Evolutionary conservation across 2,888 invertebrate species (phyloP).

Genomic region (Andrena minutula): DNA sequence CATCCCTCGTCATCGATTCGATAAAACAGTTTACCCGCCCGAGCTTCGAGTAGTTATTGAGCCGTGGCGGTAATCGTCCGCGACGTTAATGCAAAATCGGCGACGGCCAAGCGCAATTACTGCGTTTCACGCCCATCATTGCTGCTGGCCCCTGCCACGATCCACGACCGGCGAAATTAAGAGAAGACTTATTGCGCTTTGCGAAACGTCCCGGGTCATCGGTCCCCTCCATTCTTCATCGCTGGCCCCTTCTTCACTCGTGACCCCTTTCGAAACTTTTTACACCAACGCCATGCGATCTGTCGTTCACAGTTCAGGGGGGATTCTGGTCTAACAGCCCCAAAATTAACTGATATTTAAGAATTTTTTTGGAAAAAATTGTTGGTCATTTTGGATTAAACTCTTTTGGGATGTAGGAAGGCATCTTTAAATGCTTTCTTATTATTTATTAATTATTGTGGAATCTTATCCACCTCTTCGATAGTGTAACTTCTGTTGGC

Average conservation of each 20-base stretch:
- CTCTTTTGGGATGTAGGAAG: too few relatives aligned
- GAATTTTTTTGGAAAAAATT: too few relatives aligned
- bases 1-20: background rate
- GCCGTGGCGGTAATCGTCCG: conserved; percentile 48
- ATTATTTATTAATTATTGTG: too few relatives aligned
- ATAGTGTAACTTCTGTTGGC: too few relatives aligned
- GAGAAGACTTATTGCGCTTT: conserved; percentile 65
- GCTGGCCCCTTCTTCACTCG: background rate
- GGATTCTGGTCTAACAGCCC: too few relatives aligned
- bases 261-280: conserved; percentile 49
- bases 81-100: conserved; percentile 53
- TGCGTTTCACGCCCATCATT: conserved; percentile 64
- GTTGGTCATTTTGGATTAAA: too few relatives aligned
- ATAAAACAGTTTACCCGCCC: background rate
- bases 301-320: conserved; percentile 1
- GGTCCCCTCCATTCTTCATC: conserved; percentile 40
- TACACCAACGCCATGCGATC: background rate
- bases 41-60: conserved; percentile 44
- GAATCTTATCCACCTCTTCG: too few relatives aligned
- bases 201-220: conserved; percentile 62
- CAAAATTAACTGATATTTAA: too few relatives aligned
- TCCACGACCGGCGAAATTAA: conserved; percentile 58
- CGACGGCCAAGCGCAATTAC: conserved; percentile 54
- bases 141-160: conserved; percentile 17
- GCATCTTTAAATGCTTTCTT: too few relatives aligned